These are phyloP conservation scores for Spisula subtruncata DNA, from an alignment of 2,888 invertebrate genomes.

Conservation along the genomic window DNA sequence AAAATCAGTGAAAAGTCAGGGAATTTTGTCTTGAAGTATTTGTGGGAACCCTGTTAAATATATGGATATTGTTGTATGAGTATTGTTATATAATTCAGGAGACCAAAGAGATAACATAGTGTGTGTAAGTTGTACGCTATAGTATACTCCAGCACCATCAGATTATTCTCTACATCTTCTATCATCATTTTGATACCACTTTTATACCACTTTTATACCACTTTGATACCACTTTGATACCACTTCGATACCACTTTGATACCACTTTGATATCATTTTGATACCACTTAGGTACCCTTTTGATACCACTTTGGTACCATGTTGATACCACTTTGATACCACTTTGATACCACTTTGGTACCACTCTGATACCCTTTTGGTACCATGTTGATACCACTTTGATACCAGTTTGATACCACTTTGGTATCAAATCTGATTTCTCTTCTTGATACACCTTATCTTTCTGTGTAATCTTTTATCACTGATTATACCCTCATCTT, in stretches of 20 bases:
- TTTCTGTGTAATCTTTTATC: not conserved
- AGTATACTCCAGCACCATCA: not conserved
- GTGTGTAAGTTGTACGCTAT: not conserved
- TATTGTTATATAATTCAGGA: not conserved
- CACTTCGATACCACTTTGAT: not conserved
- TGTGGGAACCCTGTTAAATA: no score
- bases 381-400: no score
- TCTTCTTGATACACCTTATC: not conserved
- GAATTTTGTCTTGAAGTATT: no score
- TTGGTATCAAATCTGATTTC: not conserved
- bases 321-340: not conserved
- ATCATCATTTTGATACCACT: not conserved
- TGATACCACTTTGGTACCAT: no score
- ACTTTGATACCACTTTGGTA: no score
- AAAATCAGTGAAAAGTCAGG: no score
- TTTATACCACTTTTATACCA: not conserved
- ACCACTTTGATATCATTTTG: no score
- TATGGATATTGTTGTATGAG: not conserved
- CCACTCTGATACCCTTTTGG: no score
- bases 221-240: no score
- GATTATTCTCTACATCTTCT: slow-evolving; percentile 15
- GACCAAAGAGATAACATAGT: slow-evolving; percentile 23
- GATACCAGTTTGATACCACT: not conserved
- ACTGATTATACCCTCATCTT: not conserved
- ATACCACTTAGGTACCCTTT: no score